These are phyloP conservation scores for Dromaius novaehollandiae DNA, from an alignment of 2,113 vertebrate genomes.

Conservation along the genomic window DNA sequence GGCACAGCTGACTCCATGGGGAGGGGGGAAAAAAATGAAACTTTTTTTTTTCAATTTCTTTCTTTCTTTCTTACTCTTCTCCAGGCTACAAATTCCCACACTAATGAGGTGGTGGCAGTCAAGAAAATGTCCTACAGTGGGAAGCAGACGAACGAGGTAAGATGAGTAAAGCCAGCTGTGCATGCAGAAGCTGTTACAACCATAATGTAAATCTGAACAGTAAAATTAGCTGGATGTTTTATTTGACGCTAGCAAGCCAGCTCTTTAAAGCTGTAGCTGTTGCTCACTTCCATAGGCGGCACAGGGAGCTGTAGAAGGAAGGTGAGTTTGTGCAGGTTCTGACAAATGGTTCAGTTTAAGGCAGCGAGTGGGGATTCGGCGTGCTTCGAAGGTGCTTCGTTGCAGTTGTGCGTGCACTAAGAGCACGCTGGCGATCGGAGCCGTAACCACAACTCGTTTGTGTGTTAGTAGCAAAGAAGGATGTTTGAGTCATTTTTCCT, in stretches of 20 bases:
- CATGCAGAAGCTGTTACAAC: background rate
- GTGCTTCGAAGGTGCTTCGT: background rate
- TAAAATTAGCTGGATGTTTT: background rate
- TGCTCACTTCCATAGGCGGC: background rate
- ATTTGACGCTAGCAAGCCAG: background rate
- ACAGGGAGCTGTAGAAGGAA: background rate
- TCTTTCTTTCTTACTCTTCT: background rate
- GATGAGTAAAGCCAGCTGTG: background rate
- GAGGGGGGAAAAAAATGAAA: background rate
- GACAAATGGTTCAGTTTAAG: background rate
- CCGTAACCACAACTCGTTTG: background rate
- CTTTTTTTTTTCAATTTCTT: background rate
- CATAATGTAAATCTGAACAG: background rate
- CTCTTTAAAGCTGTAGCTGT: background rate
- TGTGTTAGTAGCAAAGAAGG: background rate
- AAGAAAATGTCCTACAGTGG: constrained; percentile 99
- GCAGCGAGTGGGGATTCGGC: background rate
- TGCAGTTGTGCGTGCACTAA: background rate
- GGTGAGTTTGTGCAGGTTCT: background rate
- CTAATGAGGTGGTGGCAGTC: constrained; percentile 97
- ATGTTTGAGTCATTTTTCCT: background rate
- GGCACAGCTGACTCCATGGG: background rate
- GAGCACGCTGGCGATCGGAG: background rate
- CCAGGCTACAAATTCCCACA: constrained; percentile 94
- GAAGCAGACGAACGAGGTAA: constrained; percentile 96